Percentiles rank a stretch among this genome's conserved stretches.
Conservation (phyloP, 1,140 invertebrate genomes). For the Drosophila carrolli region DNA sequence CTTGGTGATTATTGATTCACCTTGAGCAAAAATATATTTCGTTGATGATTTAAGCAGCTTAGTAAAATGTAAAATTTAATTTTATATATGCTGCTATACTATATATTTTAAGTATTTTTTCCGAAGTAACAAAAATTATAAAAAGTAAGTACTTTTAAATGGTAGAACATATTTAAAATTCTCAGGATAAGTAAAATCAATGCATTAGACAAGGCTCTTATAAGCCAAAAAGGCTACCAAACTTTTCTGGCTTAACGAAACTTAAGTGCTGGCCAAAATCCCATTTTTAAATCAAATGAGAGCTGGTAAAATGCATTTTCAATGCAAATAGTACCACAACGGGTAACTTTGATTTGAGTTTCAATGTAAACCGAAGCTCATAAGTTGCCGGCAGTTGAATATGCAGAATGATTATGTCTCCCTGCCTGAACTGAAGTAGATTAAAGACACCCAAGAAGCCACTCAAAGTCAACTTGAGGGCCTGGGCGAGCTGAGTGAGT, state of each 20-base stretch:
- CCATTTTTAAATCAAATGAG: constrained; percentile 12
- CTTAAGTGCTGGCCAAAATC: constrained; percentile 27
- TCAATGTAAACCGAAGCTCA: constrained; percentile 31
- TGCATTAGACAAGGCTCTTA: constrained; percentile 7
- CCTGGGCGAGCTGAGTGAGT: constrained; percentile 15
- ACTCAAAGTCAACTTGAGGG: constrained; percentile 64
- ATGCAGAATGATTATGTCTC: constrained; percentile 59
- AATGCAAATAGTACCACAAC: constrained; percentile 45
- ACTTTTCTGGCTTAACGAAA: constrained; percentile 37
- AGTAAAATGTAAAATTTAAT: not conserved
- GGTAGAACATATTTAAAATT: not conserved
- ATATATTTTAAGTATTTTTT: too few relatives aligned
- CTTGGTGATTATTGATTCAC: constrained; percentile 4
- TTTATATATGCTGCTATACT: not conserved
- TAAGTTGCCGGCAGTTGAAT: constrained; percentile 47
- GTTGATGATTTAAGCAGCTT: not conserved
- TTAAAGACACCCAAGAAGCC: constrained; percentile 70
- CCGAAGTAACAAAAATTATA: too few relatives aligned
- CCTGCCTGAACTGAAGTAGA: constrained; percentile 49
- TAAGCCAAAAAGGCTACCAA: constrained; percentile 10
- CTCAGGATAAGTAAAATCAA: constrained; percentile 9
- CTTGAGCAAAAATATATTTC: not conserved
- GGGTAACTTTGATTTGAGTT: constrained; percentile 48
- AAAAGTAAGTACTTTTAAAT: too few relatives aligned
- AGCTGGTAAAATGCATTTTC: constrained; percentile 24